Conservation (phyloP, 2,888 invertebrate genomes). For the Eupithecia insigniata region DNA sequence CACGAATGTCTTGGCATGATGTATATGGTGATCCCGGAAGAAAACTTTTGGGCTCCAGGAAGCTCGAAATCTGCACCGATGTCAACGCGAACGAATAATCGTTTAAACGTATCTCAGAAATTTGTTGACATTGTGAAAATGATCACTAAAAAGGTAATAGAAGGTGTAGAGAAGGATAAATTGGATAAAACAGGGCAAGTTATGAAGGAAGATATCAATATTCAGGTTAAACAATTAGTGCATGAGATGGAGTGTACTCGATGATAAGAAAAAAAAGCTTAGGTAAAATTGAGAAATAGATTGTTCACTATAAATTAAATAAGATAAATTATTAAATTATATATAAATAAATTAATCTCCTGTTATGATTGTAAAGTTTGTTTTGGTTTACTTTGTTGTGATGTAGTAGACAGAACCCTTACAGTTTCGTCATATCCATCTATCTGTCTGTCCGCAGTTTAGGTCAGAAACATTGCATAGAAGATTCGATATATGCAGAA, state of each 20-base stretch:
- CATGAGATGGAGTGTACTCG: background rate
- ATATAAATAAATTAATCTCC: too few species aligned
- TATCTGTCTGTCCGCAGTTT: too few species aligned
- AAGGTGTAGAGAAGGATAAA: background rate
- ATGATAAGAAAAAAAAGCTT: background rate
- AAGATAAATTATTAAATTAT: too few species aligned
- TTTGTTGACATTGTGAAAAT: background rate
- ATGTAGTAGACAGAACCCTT: too few species aligned
- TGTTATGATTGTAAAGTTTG: too few species aligned
- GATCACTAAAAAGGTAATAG: background rate
- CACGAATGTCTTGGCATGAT: background rate
- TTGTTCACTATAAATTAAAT: too few species aligned
- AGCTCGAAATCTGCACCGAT: background rate
- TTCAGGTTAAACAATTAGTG: background rate
- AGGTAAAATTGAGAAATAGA: too few species aligned
- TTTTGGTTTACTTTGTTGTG: too few species aligned
- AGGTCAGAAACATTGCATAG: too few species aligned
- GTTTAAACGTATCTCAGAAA: background rate
- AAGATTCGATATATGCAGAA: too few species aligned
- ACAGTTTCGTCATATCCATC: too few species aligned
- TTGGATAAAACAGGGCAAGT: background rate
- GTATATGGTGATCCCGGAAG: background rate
- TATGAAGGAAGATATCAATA: background rate
- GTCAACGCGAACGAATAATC: background rate
- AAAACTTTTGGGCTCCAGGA: background rate